These are phyloP conservation scores for Drosophila yooni DNA, from an alignment of 2,888 invertebrate species.

Conservation along the genomic window DNA sequence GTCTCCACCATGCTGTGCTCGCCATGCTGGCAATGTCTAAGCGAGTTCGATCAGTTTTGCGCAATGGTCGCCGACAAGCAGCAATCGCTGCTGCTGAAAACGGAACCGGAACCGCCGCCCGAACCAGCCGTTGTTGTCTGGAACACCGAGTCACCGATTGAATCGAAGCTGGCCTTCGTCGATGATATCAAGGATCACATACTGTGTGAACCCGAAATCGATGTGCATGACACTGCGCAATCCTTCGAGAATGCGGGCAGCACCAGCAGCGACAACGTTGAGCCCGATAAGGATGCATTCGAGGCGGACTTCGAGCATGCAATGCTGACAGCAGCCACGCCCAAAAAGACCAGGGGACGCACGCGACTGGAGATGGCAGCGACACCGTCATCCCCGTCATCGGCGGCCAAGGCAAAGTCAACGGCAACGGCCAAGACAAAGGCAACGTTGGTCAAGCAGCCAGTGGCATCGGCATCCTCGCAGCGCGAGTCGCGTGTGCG, in stretches of 20 bases:
- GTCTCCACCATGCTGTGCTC: constrained; percentile 65
- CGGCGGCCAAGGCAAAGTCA: constrained; percentile 19
- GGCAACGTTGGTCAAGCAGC: background rate
- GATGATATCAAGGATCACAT: constrained; percentile 71
- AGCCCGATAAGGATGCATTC: constrained; percentile 18
- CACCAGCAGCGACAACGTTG: constrained; percentile 8
- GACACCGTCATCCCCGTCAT: background rate
- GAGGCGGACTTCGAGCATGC: constrained; percentile 11
- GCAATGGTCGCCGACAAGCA: constrained; percentile 68
- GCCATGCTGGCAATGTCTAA: constrained; percentile 56
- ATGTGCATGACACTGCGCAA: constrained; percentile 43
- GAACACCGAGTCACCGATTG: constrained; percentile 55
- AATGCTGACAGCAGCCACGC: background rate
- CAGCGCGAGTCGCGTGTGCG: constrained; percentile 60
- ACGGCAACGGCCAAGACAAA: constrained; percentile 17
- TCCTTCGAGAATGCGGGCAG: constrained; percentile 3
- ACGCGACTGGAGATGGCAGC: constrained; percentile 17
- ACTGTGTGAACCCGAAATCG: constrained; percentile 74
- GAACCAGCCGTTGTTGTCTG: constrained; percentile 58
- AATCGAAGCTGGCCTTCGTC: constrained; percentile 55
- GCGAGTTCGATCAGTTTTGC: constrained; percentile 67
- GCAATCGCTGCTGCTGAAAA: constrained; percentile 55
- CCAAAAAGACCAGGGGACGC: constrained; percentile 37
- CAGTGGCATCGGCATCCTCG: constrained; percentile 1
- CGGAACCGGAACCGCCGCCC: constrained; percentile 62